Evolutionary conservation across 2,888 invertebrate genomes (phyloP).

Genomic region (Xestia sexstrigata): DNA sequence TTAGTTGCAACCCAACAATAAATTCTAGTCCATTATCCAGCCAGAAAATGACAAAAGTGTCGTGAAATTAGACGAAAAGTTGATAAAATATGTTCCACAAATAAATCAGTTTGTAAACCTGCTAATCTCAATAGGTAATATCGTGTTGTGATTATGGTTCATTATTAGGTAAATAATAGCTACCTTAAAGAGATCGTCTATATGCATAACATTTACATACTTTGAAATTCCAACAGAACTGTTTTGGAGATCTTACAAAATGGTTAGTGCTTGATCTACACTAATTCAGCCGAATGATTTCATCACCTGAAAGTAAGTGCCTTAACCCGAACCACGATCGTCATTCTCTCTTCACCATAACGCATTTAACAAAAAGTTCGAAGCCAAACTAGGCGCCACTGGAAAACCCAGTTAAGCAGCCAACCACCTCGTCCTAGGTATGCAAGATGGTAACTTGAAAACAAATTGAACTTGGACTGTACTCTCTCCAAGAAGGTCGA

Average conservation of each 20-base stretch:
- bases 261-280: too few species aligned
- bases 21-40: conserved; percentile 50
- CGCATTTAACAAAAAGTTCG: not conserved
- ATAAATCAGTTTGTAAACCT: conserved; percentile 46
- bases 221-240: not conserved
- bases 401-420: not conserved
- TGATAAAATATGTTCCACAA: conserved; percentile 53
- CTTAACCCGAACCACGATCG: too few species aligned
- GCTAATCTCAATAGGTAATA: conserved; percentile 31
- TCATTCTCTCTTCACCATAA: too few species aligned
- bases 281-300: not conserved
- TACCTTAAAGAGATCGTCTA: not conserved
- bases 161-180: conserved; percentile 34
- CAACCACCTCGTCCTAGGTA: not conserved
- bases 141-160: conserved; percentile 29
- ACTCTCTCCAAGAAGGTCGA: not conserved
- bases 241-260: not conserved
- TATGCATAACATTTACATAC: not conserved
- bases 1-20: conserved; percentile 45
- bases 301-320: not conserved
- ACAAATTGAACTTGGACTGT: not conserved
- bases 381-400: not conserved
- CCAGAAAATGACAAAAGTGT: conserved; percentile 51
- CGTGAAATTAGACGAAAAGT: conserved; percentile 61
- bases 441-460: not conserved